A percentile compares a stretch with the other conserved stretches of the same genome.
These are phyloP conservation scores for Anas acuta DNA, from an alignment of 2,797 vertebrate genomes.

Conservation along the genomic window DNA sequence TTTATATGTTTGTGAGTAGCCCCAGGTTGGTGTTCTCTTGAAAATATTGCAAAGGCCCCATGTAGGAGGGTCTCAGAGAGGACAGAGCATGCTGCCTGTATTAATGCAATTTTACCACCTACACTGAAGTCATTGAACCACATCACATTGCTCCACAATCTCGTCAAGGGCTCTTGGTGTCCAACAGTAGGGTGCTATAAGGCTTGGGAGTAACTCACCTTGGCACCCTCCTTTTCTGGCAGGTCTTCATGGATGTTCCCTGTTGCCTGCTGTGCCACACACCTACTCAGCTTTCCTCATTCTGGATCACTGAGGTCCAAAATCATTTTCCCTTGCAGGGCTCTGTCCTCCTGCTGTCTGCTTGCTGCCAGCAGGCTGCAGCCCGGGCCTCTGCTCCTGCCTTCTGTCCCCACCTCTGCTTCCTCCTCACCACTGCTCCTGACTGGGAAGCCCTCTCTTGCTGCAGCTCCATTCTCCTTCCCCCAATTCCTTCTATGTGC, in stretches of 20 bases:
- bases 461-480: not conserved
- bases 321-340: not conserved
- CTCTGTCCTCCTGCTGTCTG: not conserved
- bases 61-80: not conserved
- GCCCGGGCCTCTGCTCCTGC: not conserved
- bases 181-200: not conserved
- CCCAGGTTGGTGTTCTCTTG: not conserved
- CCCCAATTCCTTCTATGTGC: not conserved
- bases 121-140: too few species aligned
- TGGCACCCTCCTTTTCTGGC: not conserved
- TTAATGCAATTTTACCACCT: not conserved
- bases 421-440: not conserved
- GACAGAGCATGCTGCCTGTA: not conserved
- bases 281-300: not conserved
- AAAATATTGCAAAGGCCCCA: not conserved
- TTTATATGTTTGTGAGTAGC: not conserved
- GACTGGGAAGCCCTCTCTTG: not conserved
- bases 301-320: not conserved
- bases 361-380: not conserved
- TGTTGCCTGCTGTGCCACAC: not conserved
- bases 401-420: not conserved
- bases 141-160: not conserved
- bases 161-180: not conserved
- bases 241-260: not conserved
- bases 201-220: not conserved